Evolutionary conservation across 2,888 invertebrate species (phyloP), one percentile per base, ranked within the genome.

Genomic region (Tribolium freemani): DNA sequence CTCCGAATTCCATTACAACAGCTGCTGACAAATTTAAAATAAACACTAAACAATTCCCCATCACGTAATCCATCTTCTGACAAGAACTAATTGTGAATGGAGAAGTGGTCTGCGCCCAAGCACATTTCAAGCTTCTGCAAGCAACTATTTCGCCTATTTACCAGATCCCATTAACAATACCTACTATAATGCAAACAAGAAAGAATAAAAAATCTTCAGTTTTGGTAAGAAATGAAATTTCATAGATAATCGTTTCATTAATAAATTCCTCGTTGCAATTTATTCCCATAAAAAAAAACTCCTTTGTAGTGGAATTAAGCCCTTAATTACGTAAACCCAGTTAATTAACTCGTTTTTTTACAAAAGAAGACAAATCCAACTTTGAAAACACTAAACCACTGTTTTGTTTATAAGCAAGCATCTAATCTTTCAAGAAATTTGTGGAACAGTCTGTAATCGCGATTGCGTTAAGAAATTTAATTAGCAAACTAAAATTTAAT

Each of bases 401-500:
- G 48, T 48, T 45, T 10, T 45, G 45, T 45, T 4, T 45, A 45
- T n/a, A 10, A 45, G 8, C 45, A 10, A 6, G 8, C 45, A 45
- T 45, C 45, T 45, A 45, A 45, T 45, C 45, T 45, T 45, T 45
- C 45, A 6, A 45, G 45, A 11, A 10, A n/a, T 45, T 45, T n/a
- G 45, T n/a, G 2, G 48, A 48, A 48, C 48, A 48, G 13, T 11
- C 16, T 51, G 11, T 11, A 16, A 50, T 13, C 50, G 16, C 16
- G 16, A 16, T 50, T 20, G 1, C 20, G 16, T 13, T 51, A 20
- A 51, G 13, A n/a, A 50, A 16, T n/a, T 51, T 51, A 51, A 51
- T 51, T 51, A 51, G 20, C 51, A 51, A 51, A 51, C 51, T 48
- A 48, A n/a, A 48, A 48, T 48, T 48, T 48, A 6, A 48, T 48